Percentiles rank a stretch among this genome's conserved stretches.
phyloP scores from a whole-genome alignment of 2,888 invertebrate species.

The Myathropa florea region DNA sequence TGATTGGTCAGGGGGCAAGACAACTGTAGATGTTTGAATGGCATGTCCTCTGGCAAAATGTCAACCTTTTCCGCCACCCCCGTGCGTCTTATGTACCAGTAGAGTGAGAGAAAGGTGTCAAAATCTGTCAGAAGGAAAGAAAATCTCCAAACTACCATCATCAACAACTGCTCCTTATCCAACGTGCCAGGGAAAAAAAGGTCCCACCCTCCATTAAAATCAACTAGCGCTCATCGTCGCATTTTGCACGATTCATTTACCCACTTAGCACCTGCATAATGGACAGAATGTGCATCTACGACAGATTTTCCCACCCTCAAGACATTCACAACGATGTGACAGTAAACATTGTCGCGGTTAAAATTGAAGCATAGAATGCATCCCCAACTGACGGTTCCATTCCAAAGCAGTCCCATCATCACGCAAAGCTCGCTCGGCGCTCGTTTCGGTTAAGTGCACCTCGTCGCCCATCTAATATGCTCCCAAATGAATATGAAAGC shows the following conservation, averaged over 20 bases:
- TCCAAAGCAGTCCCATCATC: neutral
- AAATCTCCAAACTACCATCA: neutral
- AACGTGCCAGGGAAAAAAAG: neutral
- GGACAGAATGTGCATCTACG: neutral
- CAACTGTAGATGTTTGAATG: too few species aligned
- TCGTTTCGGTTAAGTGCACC: slow-evolving; percentile 21
- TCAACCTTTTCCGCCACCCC: too few species aligned
- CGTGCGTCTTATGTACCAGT: too few species aligned
- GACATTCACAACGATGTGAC: too few species aligned
- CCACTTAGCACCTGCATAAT: neutral
- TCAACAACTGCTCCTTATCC: neutral
- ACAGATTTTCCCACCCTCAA: neutral
- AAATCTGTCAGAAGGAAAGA: too few species aligned
- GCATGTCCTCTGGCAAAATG: too few species aligned
- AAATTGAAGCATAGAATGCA: neutral
- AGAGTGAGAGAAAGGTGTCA: too few species aligned
- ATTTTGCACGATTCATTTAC: neutral
- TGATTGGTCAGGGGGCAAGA: too few species aligned
- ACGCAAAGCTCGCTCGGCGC: neutral
- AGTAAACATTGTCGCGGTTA: neutral
- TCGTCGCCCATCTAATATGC: neutral
- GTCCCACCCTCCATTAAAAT: neutral
- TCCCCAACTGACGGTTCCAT: neutral
- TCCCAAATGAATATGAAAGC: neutral
- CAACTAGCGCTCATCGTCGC: neutral